Base-by-base conservation (phyloP, 1,140 invertebrate genomes). In the Gonatopus flavifemur region DNA sequence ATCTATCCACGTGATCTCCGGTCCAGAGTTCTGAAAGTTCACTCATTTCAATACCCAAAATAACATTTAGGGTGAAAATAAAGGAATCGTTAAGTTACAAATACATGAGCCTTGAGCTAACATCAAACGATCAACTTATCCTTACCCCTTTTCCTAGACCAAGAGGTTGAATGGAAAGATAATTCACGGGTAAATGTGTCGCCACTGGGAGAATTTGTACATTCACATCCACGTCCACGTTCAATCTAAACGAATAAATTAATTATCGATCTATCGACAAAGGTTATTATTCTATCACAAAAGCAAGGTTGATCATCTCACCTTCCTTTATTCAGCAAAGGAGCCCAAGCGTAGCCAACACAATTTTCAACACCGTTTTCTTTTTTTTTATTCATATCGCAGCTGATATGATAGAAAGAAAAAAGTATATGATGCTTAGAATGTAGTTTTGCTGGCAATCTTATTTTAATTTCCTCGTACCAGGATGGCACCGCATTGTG, bases 1-100 rank as follows among this genome's bases (percentile, higher is more conserved):
- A 74, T 97, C 94, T 22, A 97, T 89, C 93, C 93, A 96, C 54
- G 86, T 86, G 12, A 96, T 88, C 62, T 96, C 94, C 8, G 93
- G 91, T 1, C 91, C 91, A 47, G 89, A 81, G 74, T 90, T 91
- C 91, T 94, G 79, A 19, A 49, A 40, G 36, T 25, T 55, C 1
- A 43, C 22, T 24, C 24, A 8, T 30, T 12, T 16, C 9, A 47
- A 30, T 30, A 10, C n/a, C n/a, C 28, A 3, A 10, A 30, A 30
- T 30, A 10, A 30, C 6, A 10, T 30, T 7, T 30, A 7, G n/a
- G 16, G 16, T 32, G n/a, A 32, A 13, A 15, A 32, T 31, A 30
- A 31, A 31, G 10, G 9, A 30, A 38, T 19, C 22, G 12, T 18
- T 19, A 20, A 32, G 16, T 32, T 15, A 12, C n/a, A 32, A 32